Evolutionary conservation across 2,797 vertebrate species (phyloP).

Genomic region (Galagoides demidoff): DNA sequence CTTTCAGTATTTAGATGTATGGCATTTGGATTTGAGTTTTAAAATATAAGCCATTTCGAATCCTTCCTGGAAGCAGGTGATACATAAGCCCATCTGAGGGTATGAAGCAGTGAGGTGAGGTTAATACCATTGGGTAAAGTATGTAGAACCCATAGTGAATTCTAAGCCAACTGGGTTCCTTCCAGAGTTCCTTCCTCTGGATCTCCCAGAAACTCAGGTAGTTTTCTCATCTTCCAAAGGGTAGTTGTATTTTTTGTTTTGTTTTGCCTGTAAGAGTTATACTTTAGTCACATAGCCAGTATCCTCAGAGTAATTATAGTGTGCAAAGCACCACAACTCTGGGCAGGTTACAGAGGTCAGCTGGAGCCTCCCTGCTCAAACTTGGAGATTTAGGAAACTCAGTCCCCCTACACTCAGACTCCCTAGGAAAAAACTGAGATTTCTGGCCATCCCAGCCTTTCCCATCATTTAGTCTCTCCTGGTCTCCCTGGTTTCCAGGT

Average conservation of each 20-base stretch:
- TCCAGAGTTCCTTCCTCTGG: neutral
- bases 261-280: neutral
- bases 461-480: neutral
- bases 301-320: neutral
- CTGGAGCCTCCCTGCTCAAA: neutral
- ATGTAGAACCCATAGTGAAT: neutral
- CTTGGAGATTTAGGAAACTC: neutral
- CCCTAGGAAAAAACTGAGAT: neutral
- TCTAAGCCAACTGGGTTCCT: neutral
- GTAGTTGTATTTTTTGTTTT: neutral
- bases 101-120: neutral
- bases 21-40: neutral
- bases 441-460: neutral
- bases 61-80: neutral
- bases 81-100: rapidly evolving
- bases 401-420: no score
- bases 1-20: neutral
- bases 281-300: rapidly evolving
- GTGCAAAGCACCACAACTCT: neutral
- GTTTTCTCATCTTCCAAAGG: neutral
- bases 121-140: rapidly evolving
- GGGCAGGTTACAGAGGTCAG: neutral
- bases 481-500: neutral
- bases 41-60: neutral
- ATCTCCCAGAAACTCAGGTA: neutral